Base-by-base conservation (phyloP, 1,140 invertebrate species). In the Stenopsyche tienmushanensis region DNA sequence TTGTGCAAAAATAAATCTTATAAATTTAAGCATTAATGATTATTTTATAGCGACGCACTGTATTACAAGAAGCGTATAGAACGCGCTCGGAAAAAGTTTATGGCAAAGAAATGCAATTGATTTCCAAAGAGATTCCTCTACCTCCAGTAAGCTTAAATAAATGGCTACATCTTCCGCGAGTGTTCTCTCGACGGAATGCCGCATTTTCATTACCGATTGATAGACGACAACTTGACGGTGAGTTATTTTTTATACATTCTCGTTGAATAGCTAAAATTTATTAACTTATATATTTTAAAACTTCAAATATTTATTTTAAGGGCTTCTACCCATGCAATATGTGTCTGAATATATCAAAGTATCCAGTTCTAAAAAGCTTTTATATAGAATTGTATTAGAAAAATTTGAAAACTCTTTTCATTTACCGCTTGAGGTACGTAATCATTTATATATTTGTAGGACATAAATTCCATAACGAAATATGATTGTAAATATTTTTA, bases 121-220 rank as follows among this genome's bases (percentile, higher is more conserved):
- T 80, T 3, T 47, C 65, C 7, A 69, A 66, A 52, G 71, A 70
- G 34, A 15, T 78, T 9, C 74, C 77, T 29, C 72, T 74, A 64
- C 73, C 71, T 8, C 72, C 74, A 7, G 76, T 78, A 5, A 79
- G 80, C 62, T 74, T 79, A 2, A 79, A 80, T n/a, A 77, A 78
- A 52, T 83, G 82, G 78, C 75, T 87, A 25, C 83, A 83, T 60
- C 74, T 86, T 29, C 86, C 86, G 0, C 72, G 87, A 34, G 79
- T 85, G 0, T 89, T 88, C 77, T 84, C 84, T 0, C 75, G 87
- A 15, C 79, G 83, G 57, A 86, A 81, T 71, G 84, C 84, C 0
- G 78, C 84, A 70, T 89, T 89, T 72, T 83, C 86, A 64, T 71
- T 90, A 39, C 84, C 85, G 0, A 78, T 89, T 24, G 83, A 86